Conservation (phyloP, 2,888 invertebrate species). For the Teinopalpus imperialis region DNA sequence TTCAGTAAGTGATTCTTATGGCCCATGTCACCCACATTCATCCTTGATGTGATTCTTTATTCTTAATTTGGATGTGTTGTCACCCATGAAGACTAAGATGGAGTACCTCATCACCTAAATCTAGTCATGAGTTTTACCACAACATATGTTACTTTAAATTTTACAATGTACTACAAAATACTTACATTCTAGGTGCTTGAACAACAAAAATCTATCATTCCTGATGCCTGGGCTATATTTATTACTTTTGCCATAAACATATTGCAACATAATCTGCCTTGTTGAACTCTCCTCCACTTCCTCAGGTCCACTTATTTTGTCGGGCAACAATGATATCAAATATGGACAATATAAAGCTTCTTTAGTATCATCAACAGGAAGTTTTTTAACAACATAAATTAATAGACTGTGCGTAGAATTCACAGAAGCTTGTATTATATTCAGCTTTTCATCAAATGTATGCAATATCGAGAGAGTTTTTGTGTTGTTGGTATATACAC, state of each 20-base stretch:
- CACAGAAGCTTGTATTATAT: conserved; percentile 90
- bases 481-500: conserved; percentile 82
- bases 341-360: conserved; percentile 83
- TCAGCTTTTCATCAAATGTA: conserved; percentile 83
- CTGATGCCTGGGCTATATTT: conserved; percentile 74
- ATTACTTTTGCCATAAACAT: conserved; percentile 84
- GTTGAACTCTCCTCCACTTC: conserved; percentile 78
- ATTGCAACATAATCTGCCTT: conserved; percentile 90
- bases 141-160: too few species aligned
- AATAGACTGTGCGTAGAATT: conserved; percentile 86
- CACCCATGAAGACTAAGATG: too few species aligned
- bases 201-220: conserved; percentile 86
- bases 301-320: conserved; percentile 54
- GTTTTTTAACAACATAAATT: conserved; percentile 85
- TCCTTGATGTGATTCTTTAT: too few species aligned
- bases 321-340: conserved; percentile 81
- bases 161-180: too few species aligned
- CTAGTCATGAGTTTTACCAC: too few species aligned
- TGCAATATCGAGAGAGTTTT: conserved; percentile 83
- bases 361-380: conserved; percentile 48
- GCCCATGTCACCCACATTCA: too few species aligned
- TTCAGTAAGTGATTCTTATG: too few species aligned
- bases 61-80: too few species aligned
- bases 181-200: conserved; percentile 91
- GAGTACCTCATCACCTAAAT: too few species aligned